phyloP scores from a whole-genome alignment of 30 jellyfish, hydroid and myxozoan species.

The Cassiopea andromeda region DNA sequence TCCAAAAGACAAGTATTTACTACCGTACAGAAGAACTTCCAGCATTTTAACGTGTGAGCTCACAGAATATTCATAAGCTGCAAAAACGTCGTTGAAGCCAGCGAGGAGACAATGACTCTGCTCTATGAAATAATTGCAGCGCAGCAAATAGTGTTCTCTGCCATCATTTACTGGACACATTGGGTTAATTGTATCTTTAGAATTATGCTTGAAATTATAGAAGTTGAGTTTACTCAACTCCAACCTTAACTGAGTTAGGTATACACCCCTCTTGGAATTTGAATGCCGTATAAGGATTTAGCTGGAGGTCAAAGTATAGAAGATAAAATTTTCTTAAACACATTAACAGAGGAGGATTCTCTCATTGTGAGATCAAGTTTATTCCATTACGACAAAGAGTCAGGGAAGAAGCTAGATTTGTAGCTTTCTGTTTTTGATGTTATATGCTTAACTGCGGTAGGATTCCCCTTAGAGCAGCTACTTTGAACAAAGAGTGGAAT shows the following conservation, averaged over 20 bases:
- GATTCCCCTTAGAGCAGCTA: conserved; percentile 1
- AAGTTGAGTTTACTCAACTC: conserved; percentile 29
- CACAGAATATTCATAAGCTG: background rate
- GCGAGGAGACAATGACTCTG: background rate
- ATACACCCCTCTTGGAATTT: conserved; percentile 2
- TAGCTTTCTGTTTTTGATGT: conserved; percentile 14
- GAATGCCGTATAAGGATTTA: conserved; percentile 6
- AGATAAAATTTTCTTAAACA: conserved; percentile 10
- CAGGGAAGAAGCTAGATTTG: conserved; percentile 32
- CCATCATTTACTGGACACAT: conserved; percentile 12
- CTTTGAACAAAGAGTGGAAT: conserved; percentile 3
- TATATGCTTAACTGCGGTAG: background rate
- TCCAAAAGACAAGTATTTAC: background rate
- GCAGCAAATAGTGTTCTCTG: background rate
- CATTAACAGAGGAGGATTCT: background rate
- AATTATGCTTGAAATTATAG: background rate
- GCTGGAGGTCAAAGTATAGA: conserved; percentile 1
- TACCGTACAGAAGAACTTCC: no score
- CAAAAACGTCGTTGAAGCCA: background rate
- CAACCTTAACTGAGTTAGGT: conserved; percentile 24
- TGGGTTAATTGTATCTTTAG: conserved; percentile 15
- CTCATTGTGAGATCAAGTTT: conserved; percentile 41
- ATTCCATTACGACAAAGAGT: conserved; percentile 45
- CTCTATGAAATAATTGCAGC: background rate
- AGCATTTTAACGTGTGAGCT: background rate